Conservation (phyloP, 2,113 vertebrate genomes). For the Ellobius talpinus region DNA sequence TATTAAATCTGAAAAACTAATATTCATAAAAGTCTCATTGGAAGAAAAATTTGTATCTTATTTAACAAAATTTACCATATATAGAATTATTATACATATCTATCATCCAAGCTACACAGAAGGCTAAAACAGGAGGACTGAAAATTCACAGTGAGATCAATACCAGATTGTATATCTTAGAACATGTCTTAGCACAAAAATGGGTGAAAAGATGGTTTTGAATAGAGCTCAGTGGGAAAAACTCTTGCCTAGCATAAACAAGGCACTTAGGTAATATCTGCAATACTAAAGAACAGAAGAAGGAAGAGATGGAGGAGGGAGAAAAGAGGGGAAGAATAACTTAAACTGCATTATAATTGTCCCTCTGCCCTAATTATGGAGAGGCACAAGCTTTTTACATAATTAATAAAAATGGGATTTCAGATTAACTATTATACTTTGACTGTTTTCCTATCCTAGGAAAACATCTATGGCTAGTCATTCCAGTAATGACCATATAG, state of each 20-base stretch:
- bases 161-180: background rate
- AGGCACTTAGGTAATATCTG: background rate
- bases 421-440: background rate
- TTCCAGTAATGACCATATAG: background rate
- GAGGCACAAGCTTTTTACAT: background rate
- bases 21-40: background rate
- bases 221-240: background rate
- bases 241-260: background rate
- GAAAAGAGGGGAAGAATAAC: background rate
- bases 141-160: background rate
- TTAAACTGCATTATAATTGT: conserved; percentile 18
- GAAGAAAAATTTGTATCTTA: background rate
- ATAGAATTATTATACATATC: background rate
- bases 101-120: background rate
- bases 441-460: conserved; percentile 12
- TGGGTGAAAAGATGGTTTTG: background rate
- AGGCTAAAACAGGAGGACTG: background rate
- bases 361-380: conserved; percentile 19
- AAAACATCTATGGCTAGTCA: background rate
- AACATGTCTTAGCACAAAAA: background rate
- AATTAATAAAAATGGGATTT: conserved; percentile 52
- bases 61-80: background rate
- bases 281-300: background rate
- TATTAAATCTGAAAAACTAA: background rate
- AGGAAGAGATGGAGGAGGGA: too few species aligned